Evolutionary conservation across 2,888 invertebrate genomes (phyloP), one percentile per base, ranked within the genome.

Genomic region (Drosophila gaucha): DNA sequence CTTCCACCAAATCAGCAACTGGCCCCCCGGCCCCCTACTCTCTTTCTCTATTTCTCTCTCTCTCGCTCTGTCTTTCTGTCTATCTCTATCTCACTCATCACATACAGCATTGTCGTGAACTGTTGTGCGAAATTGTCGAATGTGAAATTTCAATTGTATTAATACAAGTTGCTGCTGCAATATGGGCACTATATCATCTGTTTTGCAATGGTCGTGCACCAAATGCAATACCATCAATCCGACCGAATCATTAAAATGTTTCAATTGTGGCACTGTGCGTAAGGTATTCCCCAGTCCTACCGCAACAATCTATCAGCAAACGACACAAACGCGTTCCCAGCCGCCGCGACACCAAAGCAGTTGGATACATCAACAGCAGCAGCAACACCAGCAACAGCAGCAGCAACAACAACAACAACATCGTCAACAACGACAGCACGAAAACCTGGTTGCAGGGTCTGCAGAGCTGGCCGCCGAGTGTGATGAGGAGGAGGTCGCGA

Each of bases 151-250:
- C 38, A 46, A 38, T 64, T 56, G 41, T 59, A 69, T 52, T 55
- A 35, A 71, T 52, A 74, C 28, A 46, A 46, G 41, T 31, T 24
- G 43, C 14, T 26, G 35, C 36, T 51, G 56, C 62, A 74, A 77
- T 64, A 97, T 97, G 97, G 97, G 97, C 93, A 96, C 97, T 92
- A 97, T 97, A 93, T 96, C 97, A 93, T 97, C 97, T 92, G 97
- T 97, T 93, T 94, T 97, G 92, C 97, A 97, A 94, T 97, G 97
- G 97, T 96, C 96, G 93, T 97, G 97, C 94, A 94, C 94, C 92
- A 94, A 95, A 92, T 97, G 97, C 93, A 95, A 95, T 93, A 94
- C 96, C 92, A 96, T 97, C 93, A 97, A 97, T 92, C 96, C 97
- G 79, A 96, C 96, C 75, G 97, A 97, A 93, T 95, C 95, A 92